Base-by-base conservation (phyloP, 2,888 invertebrate species). In the Tetragnatha montana region DNA sequence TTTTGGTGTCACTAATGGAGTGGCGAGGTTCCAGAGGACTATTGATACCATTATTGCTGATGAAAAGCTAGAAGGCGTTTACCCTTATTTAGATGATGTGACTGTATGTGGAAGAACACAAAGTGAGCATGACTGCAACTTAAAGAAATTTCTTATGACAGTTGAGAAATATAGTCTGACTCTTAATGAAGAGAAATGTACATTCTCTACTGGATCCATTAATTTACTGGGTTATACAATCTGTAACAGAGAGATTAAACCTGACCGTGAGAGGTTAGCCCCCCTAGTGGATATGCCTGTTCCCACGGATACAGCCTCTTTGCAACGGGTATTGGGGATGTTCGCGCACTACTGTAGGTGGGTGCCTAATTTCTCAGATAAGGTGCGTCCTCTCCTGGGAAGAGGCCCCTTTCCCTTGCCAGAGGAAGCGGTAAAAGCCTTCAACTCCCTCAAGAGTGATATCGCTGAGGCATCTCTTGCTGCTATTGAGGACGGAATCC, bases 1-100 rank as follows among this genome's bases (percentile, higher is more conserved):
- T 2, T 91, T 91, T 78, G 88, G 91, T 0, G 80, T 92, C 12
- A 87, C 90, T 8, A 90, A 92, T 80, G 89, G 50, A 7, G 84
- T 91, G 14, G 49, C 86, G 4, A 12, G 35, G 35, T 60, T 60
- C 60, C 60, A 60, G 14, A 60, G 60, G 14, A 60, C 14, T 14
- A 60, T 60, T 60, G 60, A 60, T 60, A 60, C 10, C 10, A 60
- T 60, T 3, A 14, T 60, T 14, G 14, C 10, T 10, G 49, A 91
- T n/a, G 90, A 86, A 73, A n/a, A 68, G n/a, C 70, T 84, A 8
- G 21, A 49, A n/a, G 22, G 68, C 21, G 0, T 69, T n/a, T 87
- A 60, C 35, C 21, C 51, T 17, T 81, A 75, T 47, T 6, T 81
- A 0, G 51, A 78, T 75, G 50, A 70, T 50, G 81, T 87, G 10